Conservation (phyloP, 2,888 invertebrate genomes). For the Yponomeuta cagnagella region DNA sequence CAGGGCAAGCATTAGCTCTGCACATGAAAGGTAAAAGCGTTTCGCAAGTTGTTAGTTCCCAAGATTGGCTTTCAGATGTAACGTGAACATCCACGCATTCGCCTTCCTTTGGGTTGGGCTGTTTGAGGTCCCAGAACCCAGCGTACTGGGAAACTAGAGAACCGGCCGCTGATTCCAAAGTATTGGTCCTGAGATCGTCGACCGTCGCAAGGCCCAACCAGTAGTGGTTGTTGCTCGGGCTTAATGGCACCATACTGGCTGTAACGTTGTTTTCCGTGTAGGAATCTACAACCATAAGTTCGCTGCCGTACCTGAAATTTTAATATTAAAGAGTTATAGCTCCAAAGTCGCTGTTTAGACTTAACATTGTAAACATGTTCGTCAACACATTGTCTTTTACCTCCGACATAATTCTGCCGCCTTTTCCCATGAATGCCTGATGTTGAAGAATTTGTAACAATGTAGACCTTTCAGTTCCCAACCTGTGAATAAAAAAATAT, state of each 20-base stretch:
- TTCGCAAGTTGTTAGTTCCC: conserved; percentile 97
- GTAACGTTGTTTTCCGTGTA: conserved; percentile 95
- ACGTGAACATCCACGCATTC: conserved; percentile 91
- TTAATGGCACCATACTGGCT: conserved; percentile 82
- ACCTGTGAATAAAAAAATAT: conserved; percentile 78
- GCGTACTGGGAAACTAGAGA: conserved; percentile 94
- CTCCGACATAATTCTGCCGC: conserved; percentile 96
- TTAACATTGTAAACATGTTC: not conserved
- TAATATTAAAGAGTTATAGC: conserved; percentile 5
- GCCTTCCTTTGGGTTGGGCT: conserved; percentile 91
- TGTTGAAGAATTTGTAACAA: conserved; percentile 97
- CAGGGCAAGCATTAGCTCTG: conserved; percentile 91
- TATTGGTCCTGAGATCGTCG: conserved; percentile 94
- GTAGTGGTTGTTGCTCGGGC: conserved; percentile 84
- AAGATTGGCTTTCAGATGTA: conserved; percentile 86
- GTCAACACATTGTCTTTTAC: conserved; percentile 65
- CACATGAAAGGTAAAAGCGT: conserved; percentile 96
- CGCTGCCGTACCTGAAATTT: conserved; percentile 90
- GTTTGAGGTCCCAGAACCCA: conserved; percentile 93
- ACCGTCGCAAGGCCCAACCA: conserved; percentile 94
- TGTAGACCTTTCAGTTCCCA: conserved; percentile 94
- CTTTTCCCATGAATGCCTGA: conserved; percentile 96
- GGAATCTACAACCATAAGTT: conserved; percentile 92
- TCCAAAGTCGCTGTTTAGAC: not conserved
- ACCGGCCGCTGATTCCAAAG: conserved; percentile 94